A percentile compares a stretch with the other conserved stretches of the same genome.
Conservation (phyloP, 2,113 vertebrate species). For the Alaudala cheleensis region DNA sequence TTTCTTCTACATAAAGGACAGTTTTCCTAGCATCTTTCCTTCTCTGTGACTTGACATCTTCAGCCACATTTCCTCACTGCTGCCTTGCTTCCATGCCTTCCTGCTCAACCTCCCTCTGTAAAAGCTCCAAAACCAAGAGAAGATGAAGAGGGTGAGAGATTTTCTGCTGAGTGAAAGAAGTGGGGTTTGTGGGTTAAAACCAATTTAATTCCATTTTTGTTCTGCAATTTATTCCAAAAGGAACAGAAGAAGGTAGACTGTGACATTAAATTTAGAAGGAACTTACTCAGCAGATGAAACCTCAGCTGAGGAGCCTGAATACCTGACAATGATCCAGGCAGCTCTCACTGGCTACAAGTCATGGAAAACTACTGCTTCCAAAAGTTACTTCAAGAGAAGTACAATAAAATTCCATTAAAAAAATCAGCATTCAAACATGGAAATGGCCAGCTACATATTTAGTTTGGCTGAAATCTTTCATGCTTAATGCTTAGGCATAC, state of each 20-base stretch:
- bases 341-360: neutral
- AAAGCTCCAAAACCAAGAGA: neutral
- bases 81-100: neutral
- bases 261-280: neutral
- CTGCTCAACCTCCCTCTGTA: neutral
- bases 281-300: neutral
- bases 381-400: neutral
- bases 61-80: neutral
- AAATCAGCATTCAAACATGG: neutral
- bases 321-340: neutral
- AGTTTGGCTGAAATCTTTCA: neutral
- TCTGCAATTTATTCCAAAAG: neutral
- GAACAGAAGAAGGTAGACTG: neutral
- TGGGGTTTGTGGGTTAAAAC: neutral
- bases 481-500: neutral
- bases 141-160: neutral
- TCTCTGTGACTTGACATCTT: neutral
- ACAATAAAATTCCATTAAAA: neutral
- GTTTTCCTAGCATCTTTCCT: neutral
- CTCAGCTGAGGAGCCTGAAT: neutral
- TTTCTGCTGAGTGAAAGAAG: neutral
- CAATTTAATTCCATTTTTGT: neutral
- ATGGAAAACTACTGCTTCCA: neutral
- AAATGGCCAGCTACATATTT: neutral
- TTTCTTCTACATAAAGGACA: neutral